Evolutionary conservation across 2,888 invertebrate genomes (phyloP).

Genomic region (Leptodirus hochenwartii): DNA sequence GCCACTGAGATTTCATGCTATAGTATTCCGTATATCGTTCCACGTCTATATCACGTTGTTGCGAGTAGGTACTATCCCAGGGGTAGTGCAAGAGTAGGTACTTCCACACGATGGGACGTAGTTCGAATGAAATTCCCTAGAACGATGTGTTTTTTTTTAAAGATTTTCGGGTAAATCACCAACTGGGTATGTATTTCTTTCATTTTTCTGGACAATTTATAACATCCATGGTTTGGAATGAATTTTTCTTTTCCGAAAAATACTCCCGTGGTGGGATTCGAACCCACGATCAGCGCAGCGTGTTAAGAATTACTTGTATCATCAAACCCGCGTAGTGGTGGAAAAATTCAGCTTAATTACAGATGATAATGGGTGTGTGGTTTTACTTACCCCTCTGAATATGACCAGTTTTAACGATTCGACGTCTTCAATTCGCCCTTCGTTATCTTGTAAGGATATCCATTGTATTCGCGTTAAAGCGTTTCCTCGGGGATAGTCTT

Average conservation of each 20-base stretch:
- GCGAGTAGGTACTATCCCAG: conserved; percentile 60
- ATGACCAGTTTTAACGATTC: conserved; percentile 68
- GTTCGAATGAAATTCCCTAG: conserved; percentile 59
- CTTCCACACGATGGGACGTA: conserved; percentile 84
- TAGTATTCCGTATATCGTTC: conserved; percentile 74
- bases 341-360: too few relatives aligned
- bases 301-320: too few relatives aligned
- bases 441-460: conserved; percentile 58
- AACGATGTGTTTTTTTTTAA: conserved; percentile 7
- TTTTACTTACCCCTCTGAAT: conserved; percentile 71
- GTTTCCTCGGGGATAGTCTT: conserved; percentile 46
- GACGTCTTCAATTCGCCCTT: conserved; percentile 63
- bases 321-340: too few relatives aligned
- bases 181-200: too few relatives aligned
- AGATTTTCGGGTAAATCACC: too few relatives aligned
- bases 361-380: too few relatives aligned
- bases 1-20: conserved; percentile 94
- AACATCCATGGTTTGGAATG: too few relatives aligned
- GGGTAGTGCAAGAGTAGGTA: conserved; percentile 77
- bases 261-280: too few relatives aligned
- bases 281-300: neutral
- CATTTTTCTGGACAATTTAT: too few relatives aligned
- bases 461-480: conserved; percentile 66
- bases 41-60: conserved; percentile 49
- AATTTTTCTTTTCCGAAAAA: too few relatives aligned